Evolutionary conservation across 2,113 vertebrate genomes (phyloP), one percentile per base, ranked within the genome.

Genomic region (Phalacrocorax aristotelis): DNA sequence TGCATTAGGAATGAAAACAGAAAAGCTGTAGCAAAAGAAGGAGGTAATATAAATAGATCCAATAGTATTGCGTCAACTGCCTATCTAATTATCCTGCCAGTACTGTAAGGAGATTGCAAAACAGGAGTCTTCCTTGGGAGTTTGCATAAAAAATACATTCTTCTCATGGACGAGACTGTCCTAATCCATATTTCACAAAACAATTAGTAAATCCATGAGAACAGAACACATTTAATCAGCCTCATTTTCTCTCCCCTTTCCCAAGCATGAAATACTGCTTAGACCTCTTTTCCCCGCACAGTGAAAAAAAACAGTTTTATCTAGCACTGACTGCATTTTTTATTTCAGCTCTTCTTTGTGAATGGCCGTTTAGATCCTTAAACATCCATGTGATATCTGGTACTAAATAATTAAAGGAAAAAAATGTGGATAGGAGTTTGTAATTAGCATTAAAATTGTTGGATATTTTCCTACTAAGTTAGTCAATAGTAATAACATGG

Each of bases 371-470:
- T 72, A 77, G 10, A 81, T 26, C 5, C 11, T 66, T 38, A 70
- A 83, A 42, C 23, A 5, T 32, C 19, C 10, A 9, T 22, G 9
- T 54, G 10, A 75, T 19, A 70, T 1, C 7, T 52, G 6, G 3
- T 7, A 61, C 4, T 40, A 62, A 74, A 65, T 34, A 70, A 48
- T 38, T 77, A 77, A 40, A 61, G 8, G 5, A 3, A 20, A 9
- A n/a, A 25, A 54, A 12, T 6, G 4, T 16, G 4, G 27, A 15
- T 40, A 38, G 48, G 2, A 0, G 6, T 15, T 69, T 77, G 7
- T 10, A 60, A 52, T 77, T 81, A n/a, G 4, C 22, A 42, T 42
- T 72, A 46, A 72, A 64, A 46, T 30, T 42, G 1, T 49, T 70
- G 19, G 5, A 22, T 55, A 55, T 84, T 61, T 80, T 89, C 29